Base-by-base conservation (phyloP, 2,888 invertebrate species). In the Agapostemon virescens region DNA sequence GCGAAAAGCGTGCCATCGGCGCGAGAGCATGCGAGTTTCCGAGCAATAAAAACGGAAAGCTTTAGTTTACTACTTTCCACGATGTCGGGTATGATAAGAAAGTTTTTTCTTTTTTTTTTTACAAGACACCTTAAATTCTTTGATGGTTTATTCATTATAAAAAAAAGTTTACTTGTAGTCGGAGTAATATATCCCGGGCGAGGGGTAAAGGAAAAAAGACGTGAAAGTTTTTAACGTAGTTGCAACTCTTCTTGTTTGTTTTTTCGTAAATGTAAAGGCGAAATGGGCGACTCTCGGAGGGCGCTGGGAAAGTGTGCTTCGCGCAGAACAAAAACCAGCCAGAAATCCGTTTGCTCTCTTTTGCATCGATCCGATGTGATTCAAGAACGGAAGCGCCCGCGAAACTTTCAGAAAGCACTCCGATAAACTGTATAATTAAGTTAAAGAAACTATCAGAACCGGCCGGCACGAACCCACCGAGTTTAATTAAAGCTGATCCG, bases 401-500 rank as follows among this genome's bases (percentile, higher is more conserved):
- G 66, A 69, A 80, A 80, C 63, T 75, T 80, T 71, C 49, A 42
- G 55, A 64, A 75, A 74, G 72, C 79, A 68, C 83, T 69, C 67
- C 81, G 85, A 81, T 77, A 83, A 85, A 85, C 81, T 73, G 70
- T 83, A 75, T 75, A 77, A 85, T 81, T 71, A 64, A 77, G 77
- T 85, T 73, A 72, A 83, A 83, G 84, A 83, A 85, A 84, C 75
- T 82, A 85, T 85, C 81, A 70, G 85, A 49, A 69, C 36, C 49
- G 61, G 33, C 68, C 66, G 13, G 30, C 63, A 55, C 55, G 58
- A 63, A 74, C 49, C 69, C 58, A 38, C 55, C 30, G 64, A 83
- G 79, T 85, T 85, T 85, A 83, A 85, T 85, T 82, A 84, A 85
- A 85, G 42, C 78, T 77, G 79, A 77, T 75, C 81, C 70, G 72